Base-by-base conservation (phyloP, 2,888 invertebrate species). In the Dichetophora obliterata region DNA sequence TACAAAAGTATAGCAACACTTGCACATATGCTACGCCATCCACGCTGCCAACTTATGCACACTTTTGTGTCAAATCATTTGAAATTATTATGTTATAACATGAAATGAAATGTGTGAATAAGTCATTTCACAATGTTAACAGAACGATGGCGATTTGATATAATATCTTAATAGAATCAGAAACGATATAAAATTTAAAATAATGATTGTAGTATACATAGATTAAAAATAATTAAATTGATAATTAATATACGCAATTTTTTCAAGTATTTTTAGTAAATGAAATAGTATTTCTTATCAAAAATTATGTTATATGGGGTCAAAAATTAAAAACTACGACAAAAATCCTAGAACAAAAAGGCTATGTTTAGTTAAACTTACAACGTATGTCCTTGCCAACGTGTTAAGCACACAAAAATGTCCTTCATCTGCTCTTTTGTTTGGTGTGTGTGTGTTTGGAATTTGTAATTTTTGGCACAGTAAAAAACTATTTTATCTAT, bases 391-490 rank as follows among this genome's bases (percentile, higher is more conserved):
- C 48, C 48, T 19, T 19, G 43, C 11, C 22, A 66, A 66, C 48
- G 43, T 66, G 66, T 48, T 66, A 66, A 66, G 48, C 66, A 48
- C 48, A 66, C 43, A 22, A 66, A 37, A 66, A 66, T 66, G 43
- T 66, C 66, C 66, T 48, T 48, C 43, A 11, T 66, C 4, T 48
- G 22, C 59, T 24, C 59, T 59, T 27, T 24, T 59, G 59, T 59
- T 14, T 37, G 66, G n/a, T n/a, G n/a, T 5, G 24, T 24, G 11
- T 66, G 65, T 19, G 66, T 48, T 9, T 19, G 19, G 66, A 43
- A 48, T 66, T 66, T 43, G 22, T 24, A 66, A 66, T 19, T 22
- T n/a, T 27, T 50, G 22, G 19, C 68, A 14, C 22, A 22, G 22
- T n/a, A 31, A 27, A 14, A 11, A 22, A n/a, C 8, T 22, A 48